These are phyloP conservation scores for Meloidogyne hapla DNA, from an alignment of 1,140 invertebrate species.

Conservation along the genomic window DNA sequence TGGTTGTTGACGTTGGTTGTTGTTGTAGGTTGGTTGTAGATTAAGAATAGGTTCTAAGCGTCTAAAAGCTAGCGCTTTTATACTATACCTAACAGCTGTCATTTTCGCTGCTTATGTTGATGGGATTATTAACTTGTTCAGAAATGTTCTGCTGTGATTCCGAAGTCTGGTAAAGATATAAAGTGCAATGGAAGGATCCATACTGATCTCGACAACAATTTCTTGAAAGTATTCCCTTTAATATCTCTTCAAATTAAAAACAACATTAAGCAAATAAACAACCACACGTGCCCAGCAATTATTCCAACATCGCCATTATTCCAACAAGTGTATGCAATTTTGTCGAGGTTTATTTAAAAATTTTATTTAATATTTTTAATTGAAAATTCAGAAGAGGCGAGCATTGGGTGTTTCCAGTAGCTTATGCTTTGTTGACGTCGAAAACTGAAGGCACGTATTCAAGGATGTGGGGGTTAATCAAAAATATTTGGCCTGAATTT, in stretches of 20 bases:
- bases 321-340: not conserved
- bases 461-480: constrained; percentile 5
- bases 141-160: no score
- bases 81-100: no score
- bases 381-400: not conserved
- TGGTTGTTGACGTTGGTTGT: no score
- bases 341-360: not conserved
- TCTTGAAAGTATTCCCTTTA: not conserved
- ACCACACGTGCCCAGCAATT: not conserved
- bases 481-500: constrained; percentile 19
- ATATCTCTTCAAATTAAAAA: no score
- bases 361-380: no score
- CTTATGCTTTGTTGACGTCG: not conserved
- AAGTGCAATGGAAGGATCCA: constrained; percentile 1
- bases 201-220: constrained; percentile 2
- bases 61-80: no score
- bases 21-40: no score
- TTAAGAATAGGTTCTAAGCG: no score
- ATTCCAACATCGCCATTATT: not conserved
- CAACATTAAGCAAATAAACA: not conserved
- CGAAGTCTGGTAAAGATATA: not conserved
- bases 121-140: no score
- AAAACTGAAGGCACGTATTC: not conserved
- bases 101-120: no score
- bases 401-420: not conserved